A percentile compares a stretch with the other conserved stretches of the same genome.
Conservation (phyloP, 2,797 vertebrate genomes). For the Halcyon badia region DNA sequence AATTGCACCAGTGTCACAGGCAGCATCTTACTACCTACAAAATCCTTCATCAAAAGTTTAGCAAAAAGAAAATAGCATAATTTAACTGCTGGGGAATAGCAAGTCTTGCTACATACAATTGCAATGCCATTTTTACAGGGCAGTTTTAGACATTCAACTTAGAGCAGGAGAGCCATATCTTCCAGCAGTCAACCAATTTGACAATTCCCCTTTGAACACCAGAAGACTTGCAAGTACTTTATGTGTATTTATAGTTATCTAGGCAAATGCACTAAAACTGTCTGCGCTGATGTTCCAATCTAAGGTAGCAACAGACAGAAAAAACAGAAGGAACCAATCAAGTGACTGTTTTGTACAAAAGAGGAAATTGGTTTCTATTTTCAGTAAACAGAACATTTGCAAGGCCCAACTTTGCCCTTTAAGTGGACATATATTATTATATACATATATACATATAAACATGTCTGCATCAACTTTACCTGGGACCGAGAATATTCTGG, state of each 20-base stretch:
- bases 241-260: not conserved
- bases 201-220: not conserved
- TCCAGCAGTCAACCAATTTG: not conserved
- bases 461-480: conserved; percentile 1
- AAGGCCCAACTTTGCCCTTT: not conserved
- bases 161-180: not conserved
- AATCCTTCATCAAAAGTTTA: not conserved
- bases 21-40: not conserved
- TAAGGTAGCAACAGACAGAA: not conserved
- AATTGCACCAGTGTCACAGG: not conserved
- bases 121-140: not conserved
- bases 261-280: not conserved
- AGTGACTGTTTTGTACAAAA: not conserved
- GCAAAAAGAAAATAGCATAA: not conserved
- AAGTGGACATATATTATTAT: not conserved
- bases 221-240: not conserved
- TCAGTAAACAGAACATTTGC: not conserved
- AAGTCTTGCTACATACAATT: not conserved
- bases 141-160: not conserved
- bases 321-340: not conserved
- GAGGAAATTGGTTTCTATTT: not conserved
- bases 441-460: not conserved
- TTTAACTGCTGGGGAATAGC: not conserved
- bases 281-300: not conserved
- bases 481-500: not conserved